phyloP scores from a whole-genome alignment of 1,140 invertebrate species.

The Listronotus oregonensis region DNA sequence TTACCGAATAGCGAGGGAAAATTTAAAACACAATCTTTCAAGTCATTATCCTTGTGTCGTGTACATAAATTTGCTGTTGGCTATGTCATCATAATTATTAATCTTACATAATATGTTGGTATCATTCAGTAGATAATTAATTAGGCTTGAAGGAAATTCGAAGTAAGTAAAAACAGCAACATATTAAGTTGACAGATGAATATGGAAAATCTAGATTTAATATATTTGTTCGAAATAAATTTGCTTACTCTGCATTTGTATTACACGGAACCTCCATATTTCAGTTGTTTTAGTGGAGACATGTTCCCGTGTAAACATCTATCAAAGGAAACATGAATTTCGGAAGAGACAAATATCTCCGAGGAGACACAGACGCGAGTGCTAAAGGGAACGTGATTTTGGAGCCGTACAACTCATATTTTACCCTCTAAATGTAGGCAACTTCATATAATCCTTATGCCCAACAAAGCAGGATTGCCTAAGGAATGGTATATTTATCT shows the following conservation, averaged over 20 bases:
- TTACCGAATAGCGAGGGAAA: constrained; percentile 15
- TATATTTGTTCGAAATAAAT: constrained; percentile 29
- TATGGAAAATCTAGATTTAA: constrained; percentile 33
- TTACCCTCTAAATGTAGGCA: constrained; percentile 19
- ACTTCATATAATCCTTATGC: constrained; percentile 19
- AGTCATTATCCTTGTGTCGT: constrained; percentile 15
- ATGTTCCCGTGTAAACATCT: constrained; percentile 37
- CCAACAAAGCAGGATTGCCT: constrained; percentile 12
- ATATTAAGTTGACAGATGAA: constrained; percentile 32
- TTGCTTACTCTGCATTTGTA: constrained; percentile 25
- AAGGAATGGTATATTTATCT: constrained; percentile 9
- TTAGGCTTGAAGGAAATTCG: constrained; percentile 12
- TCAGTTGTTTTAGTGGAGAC: constrained; percentile 33
- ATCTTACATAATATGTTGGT: constrained; percentile 27
- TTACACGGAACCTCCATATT: constrained; percentile 26
- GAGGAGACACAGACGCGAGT: constrained; percentile 18
- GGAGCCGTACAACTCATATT: constrained; percentile 24
- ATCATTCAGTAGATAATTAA: constrained; percentile 28
- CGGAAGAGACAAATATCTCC: constrained; percentile 28
- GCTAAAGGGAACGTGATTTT: constrained; percentile 31
- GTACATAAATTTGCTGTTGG: constrained; percentile 22
- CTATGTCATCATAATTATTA: constrained; percentile 26
- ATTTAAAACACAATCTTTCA: constrained; percentile 15
- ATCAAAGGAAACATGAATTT: constrained; percentile 36
- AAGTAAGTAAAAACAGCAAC: constrained; percentile 19